Conservation (phyloP, 2,113 vertebrate genomes). For the Vidua macroura region DNA sequence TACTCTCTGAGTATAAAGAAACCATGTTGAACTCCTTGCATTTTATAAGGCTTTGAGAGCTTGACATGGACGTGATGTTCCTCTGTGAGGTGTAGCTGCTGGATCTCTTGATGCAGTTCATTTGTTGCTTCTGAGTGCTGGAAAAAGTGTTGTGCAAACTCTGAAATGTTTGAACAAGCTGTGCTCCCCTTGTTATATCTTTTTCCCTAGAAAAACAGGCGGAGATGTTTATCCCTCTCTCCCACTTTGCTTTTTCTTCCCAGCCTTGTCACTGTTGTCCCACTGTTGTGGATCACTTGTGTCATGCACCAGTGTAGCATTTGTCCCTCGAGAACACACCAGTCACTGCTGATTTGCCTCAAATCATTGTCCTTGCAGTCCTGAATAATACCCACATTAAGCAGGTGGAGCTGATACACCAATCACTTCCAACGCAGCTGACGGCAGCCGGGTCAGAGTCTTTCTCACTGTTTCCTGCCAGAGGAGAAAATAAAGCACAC, state of each 20-base stretch:
- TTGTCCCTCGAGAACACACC: neutral
- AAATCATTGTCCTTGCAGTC: conserved; percentile 50
- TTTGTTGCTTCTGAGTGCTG: neutral
- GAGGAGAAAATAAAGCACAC: conserved; percentile 4
- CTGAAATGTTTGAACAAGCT: neutral
- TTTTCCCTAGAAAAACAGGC: neutral
- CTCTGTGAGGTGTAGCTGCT: neutral
- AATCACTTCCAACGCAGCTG: conserved; percentile 21
- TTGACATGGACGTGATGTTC: neutral
- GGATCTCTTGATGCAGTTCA: neutral
- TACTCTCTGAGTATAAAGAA: neutral
- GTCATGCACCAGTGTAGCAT: neutral
- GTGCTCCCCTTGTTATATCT: neutral
- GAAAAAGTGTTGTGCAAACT: neutral
- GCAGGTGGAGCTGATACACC: conserved; percentile 29
- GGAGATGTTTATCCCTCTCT: neutral
- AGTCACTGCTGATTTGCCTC: conserved; percentile 37
- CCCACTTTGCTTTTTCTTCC: neutral
- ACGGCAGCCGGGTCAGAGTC: neutral
- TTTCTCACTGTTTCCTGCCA: conserved; percentile 49
- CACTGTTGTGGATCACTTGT: neutral
- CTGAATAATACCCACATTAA: conserved; percentile 39
- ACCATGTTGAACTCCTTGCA: neutral
- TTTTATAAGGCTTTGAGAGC: neutral
- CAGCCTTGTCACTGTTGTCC: neutral